Evolutionary conservation across 1,140 invertebrate species (phyloP).

Genomic region (Vollenhovia emeryi): DNA sequence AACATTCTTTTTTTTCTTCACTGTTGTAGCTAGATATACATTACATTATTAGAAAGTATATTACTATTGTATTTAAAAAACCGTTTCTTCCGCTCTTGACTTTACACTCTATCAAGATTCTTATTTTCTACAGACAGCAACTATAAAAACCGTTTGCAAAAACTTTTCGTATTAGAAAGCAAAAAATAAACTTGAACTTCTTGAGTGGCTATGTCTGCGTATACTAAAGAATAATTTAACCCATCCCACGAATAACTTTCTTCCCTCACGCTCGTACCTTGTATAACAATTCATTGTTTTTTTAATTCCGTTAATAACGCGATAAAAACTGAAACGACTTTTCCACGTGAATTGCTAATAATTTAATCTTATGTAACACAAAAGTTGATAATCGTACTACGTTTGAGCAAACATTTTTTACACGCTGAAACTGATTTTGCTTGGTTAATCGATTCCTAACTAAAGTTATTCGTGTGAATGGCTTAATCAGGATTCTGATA

Average conservation of each 20-base stretch:
- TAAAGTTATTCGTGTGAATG: conserved; percentile 71
- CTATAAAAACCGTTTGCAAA: conserved; percentile 70
- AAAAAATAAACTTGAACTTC: conserved; percentile 74
- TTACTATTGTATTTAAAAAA: conserved; percentile 76
- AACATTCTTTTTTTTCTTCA: conserved; percentile 71
- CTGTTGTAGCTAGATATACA: conserved; percentile 76
- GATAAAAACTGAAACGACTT: conserved; percentile 2
- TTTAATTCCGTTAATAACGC: not conserved
- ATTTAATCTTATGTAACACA: not conserved
- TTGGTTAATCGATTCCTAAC: not conserved
- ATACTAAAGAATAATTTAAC: conserved; percentile 74
- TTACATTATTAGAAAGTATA: conserved; percentile 78
- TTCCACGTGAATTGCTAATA: not conserved
- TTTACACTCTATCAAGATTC: conserved; percentile 70
- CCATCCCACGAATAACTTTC: conserved; percentile 72
- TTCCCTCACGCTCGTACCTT: not conserved
- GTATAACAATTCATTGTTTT: not conserved
- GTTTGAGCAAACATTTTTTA: conserved; percentile 22
- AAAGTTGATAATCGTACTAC: not conserved
- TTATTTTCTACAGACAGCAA: conserved; percentile 66
- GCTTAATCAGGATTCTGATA: conserved; percentile 73
- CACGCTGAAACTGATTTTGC: not conserved
- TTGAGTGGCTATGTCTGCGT: conserved; percentile 69
- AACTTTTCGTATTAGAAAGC: conserved; percentile 68
- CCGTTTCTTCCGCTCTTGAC: conserved; percentile 67